Percentiles rank a stretch among this genome's conserved stretches.
Conservation (phyloP, 1,140 invertebrate genomes). For the Rhopalosiphum padi region DNA sequence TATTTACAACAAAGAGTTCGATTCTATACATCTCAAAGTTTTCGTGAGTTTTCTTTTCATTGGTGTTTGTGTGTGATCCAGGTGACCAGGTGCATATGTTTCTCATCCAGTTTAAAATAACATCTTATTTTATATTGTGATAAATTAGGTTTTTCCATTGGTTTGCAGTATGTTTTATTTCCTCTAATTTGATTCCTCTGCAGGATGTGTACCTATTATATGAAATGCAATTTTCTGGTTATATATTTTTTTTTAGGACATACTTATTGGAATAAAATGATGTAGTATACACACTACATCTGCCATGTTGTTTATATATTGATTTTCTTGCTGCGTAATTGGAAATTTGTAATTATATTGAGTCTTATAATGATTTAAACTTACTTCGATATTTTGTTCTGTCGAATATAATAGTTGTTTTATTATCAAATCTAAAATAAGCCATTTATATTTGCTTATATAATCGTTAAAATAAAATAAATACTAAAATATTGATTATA, state of each 20-base stretch:
- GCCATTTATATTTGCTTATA: not conserved
- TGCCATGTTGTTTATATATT: not conserved
- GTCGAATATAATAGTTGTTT: not conserved
- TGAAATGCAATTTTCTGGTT: not conserved
- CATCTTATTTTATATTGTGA: not conserved
- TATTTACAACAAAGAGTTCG: not conserved
- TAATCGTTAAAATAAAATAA: not conserved
- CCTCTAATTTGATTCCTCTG: not conserved
- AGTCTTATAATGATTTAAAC: not conserved
- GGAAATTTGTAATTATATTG: not conserved
- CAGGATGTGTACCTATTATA: not conserved
- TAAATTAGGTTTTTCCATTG: not conserved
- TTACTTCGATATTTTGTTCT: not conserved
- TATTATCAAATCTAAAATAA: not conserved
- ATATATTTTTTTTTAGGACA: not conserved
- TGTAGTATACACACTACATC: not conserved
- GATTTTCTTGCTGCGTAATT: not conserved
- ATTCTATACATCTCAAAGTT: not conserved
- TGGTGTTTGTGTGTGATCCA: not conserved
- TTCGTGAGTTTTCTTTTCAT: not conserved
- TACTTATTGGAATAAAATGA: not conserved
- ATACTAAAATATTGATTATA: not conserved
- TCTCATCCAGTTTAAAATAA: not conserved
- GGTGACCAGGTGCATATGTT: not conserved
- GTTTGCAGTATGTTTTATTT: not conserved